These are phyloP conservation scores for Trichopria drosophilae DNA, from an alignment of 2,888 invertebrate genomes.

Conservation along the genomic window DNA sequence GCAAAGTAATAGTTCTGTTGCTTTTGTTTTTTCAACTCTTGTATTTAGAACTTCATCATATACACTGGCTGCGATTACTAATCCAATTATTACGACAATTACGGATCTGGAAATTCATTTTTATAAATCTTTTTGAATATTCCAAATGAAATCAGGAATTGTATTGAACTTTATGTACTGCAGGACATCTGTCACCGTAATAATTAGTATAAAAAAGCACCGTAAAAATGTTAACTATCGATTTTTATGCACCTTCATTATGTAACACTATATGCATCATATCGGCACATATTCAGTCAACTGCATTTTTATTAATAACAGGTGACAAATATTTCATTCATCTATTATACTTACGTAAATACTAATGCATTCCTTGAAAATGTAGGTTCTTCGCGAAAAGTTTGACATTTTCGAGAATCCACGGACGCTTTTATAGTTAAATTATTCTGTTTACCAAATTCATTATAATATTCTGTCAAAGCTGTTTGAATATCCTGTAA, in stretches of 20 bases:
- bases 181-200: no score
- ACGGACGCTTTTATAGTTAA: constrained; percentile 32
- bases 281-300: no score
- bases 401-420: constrained; percentile 35
- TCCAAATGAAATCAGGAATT: no score
- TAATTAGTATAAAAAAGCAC: no score
- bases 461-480: constrained; percentile 57
- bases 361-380: constrained; percentile 33
- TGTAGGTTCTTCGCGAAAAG: constrained; percentile 31
- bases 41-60: constrained; percentile 16
- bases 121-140: no score
- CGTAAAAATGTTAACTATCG: no score
- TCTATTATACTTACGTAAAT: constrained; percentile 39
- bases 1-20: constrained; percentile 38
- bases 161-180: no score
- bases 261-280: no score
- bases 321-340: no score
- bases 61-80: constrained; percentile 10
- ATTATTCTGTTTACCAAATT: constrained; percentile 45
- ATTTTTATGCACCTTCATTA: no score
- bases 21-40: no score
- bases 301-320: no score
- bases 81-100: constrained; percentile 4
- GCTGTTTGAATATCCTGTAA: constrained; percentile 62
- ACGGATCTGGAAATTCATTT: constrained; percentile 17